Evolutionary conservation across 2,113 vertebrate genomes (phyloP), one percentile per base, ranked within the genome.

Genomic region (Nycticryphes semicollaris): DNA sequence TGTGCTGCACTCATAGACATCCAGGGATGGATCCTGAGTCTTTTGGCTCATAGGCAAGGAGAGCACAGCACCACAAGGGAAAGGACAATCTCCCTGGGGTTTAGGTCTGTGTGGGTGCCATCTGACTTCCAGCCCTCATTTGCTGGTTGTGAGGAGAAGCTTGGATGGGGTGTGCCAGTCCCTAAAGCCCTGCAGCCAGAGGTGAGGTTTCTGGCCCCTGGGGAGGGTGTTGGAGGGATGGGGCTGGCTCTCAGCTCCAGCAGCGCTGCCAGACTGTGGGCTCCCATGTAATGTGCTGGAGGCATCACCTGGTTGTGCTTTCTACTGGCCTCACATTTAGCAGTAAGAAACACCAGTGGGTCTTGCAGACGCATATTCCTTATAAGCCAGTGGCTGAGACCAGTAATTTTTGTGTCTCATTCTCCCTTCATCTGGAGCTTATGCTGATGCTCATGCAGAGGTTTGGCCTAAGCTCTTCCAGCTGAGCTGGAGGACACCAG

Each of bases 341-440:
- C 21, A 8, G 64, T 84, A 23, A 35, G 73, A 68, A 87, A 57
- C 54, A n/a, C 37, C 60, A 35, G 35, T 28, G 73, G 33, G 54
- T n/a, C 76, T 56, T 57, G 54, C 11, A 56, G 28, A 14, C 1
- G 0, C 0, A 0, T 20, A 43, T 45, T 35, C 23, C 17, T 27
- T 4, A 7, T 25, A 50, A 48, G 28, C 12, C 72, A 53, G 28
- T 4, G 2, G 16, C 53, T 56, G 41, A 63, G 41, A 41, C 12
- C 6, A 39, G 2, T 25, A 10, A 54, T 11, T 33, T 77, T 66
- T 60, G 27, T 41, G 30, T 39, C 45, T 77, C 16, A 1, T 67
- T 54, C 35, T 54, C n/a, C 25, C 3, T 19, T 48, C 30, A 14
- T 25, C 39, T 43, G 51, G 30, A 72, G 51, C 57, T 53, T 2